Evolutionary conservation across 2,888 invertebrate genomes (phyloP).

Genomic region (Leuctra nigra): DNA sequence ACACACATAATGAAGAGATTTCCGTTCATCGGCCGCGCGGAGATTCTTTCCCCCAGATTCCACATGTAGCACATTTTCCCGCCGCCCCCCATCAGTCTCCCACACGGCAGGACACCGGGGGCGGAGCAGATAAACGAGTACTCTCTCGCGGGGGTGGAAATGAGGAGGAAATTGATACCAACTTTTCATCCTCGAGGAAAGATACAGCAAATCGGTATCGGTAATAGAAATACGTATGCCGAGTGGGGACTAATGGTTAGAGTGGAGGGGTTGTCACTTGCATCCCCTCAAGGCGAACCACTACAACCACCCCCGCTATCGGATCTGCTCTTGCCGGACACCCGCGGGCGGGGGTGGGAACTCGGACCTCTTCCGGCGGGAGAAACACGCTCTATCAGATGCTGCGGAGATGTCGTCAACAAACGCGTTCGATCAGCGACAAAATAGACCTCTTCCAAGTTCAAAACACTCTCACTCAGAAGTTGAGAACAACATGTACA

Average conservation of each 20-base stretch:
- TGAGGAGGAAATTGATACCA: conserved; percentile 23
- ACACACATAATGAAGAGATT: no score
- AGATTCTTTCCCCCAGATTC: background rate
- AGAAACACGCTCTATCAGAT: no score
- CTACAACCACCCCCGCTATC: background rate
- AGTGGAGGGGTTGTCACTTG: conserved; percentile 12
- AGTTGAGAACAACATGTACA: no score
- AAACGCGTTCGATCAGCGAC: no score
- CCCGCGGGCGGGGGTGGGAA: no score
- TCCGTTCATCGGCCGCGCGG: no score
- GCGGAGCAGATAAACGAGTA: conserved; percentile 16
- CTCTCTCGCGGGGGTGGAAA: conserved; percentile 11
- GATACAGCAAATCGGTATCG: conserved; percentile 19
- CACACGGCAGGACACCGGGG: conserved; percentile 5
- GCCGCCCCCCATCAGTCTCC: conserved; percentile 15
- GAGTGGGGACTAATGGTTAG: conserved; percentile 13
- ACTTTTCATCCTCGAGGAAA: conserved; percentile 22
- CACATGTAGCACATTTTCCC: conserved; percentile 5
- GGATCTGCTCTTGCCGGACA: no score
- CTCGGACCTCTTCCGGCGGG: no score
- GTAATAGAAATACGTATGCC: conserved; percentile 22
- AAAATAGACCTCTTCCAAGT: no score
- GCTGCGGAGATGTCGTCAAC: no score
- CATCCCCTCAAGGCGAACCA: conserved; percentile 6
- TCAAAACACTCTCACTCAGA: no score